A percentile compares a stretch with the other conserved stretches of the same genome.
phyloP scores from a whole-genome alignment of 2,888 invertebrate species.

The Sarcophaga subvicina region DNA sequence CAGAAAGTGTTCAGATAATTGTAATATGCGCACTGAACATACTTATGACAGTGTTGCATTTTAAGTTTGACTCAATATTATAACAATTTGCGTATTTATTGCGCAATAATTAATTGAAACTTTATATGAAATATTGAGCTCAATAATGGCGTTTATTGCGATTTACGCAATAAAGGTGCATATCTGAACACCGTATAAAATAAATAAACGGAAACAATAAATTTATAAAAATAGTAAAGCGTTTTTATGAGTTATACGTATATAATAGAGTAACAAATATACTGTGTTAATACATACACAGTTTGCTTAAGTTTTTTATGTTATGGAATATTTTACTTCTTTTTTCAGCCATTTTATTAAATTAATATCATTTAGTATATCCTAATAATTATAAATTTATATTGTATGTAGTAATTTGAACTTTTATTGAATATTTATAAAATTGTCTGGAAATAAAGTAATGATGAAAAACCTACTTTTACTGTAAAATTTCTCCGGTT shows the following conservation, averaged over 20 bases:
- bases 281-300: slow-evolving; percentile 1
- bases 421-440: background rate
- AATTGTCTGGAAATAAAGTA: too few relatives aligned
- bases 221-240: background rate
- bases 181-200: too few relatives aligned
- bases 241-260: background rate
- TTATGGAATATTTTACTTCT: background rate
- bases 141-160: too few relatives aligned
- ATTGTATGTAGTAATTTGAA: background rate
- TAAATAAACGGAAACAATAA: background rate
- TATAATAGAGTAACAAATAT: background rate
- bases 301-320: background rate
- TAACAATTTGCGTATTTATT: too few relatives aligned
- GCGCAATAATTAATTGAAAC: too few relatives aligned
- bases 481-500: background rate
- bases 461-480: background rate
- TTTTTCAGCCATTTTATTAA: slow-evolving; percentile 9
- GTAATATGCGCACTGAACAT: too few relatives aligned
- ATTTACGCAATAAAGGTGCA: too few relatives aligned
- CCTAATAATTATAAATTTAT: background rate
- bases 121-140: too few relatives aligned
- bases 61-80: too few relatives aligned
- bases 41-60: too few relatives aligned
- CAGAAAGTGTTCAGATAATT: too few relatives aligned
- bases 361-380: slow-evolving; percentile 8